Percentiles rank a stretch among this genome's conserved stretches.
These are phyloP conservation scores for Struthio camelus DNA, from an alignment of 2,113 vertebrate genomes.

Conservation along the genomic window DNA sequence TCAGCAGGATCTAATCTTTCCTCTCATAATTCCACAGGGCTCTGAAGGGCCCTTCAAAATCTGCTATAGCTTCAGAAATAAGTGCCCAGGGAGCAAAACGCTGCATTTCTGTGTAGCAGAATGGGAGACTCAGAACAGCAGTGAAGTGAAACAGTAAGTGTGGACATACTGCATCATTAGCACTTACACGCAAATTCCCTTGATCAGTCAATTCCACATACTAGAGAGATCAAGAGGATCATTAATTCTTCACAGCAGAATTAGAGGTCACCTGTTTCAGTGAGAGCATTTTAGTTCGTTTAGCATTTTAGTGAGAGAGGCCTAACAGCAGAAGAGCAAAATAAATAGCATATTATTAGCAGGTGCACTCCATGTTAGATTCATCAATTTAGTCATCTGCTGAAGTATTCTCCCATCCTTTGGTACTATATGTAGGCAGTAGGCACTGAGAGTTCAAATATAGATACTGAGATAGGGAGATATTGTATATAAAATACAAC, in stretches of 20 bases:
- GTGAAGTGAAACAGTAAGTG: background rate
- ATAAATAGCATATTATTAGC: background rate
- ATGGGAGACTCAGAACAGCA: conserved; percentile 1
- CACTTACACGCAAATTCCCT: background rate
- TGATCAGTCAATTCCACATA: background rate
- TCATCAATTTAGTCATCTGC: background rate
- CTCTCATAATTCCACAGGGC: background rate
- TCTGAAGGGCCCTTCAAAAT: conserved; percentile 42
- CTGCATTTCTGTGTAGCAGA: background rate
- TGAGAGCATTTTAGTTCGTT: too few species aligned
- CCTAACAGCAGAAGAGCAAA: background rate
- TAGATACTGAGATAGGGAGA: background rate
- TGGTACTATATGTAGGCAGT: background rate
- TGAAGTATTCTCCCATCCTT: background rate
- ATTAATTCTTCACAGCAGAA: conserved; percentile 12
- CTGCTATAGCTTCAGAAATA: background rate
- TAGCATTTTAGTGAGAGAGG: background rate
- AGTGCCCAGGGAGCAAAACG: background rate
- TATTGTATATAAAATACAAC: background rate
- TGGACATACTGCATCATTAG: background rate
- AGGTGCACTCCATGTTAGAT: background rate
- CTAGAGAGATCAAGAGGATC: conserved; percentile 19
- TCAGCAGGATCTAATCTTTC: conserved; percentile 39
- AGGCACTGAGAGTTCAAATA: background rate
- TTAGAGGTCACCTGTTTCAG: conserved; percentile 28